A percentile compares a stretch with the other conserved stretches of the same genome.
Conservation (phyloP, 2,113 vertebrate species). For the Marmota monax region DNA sequence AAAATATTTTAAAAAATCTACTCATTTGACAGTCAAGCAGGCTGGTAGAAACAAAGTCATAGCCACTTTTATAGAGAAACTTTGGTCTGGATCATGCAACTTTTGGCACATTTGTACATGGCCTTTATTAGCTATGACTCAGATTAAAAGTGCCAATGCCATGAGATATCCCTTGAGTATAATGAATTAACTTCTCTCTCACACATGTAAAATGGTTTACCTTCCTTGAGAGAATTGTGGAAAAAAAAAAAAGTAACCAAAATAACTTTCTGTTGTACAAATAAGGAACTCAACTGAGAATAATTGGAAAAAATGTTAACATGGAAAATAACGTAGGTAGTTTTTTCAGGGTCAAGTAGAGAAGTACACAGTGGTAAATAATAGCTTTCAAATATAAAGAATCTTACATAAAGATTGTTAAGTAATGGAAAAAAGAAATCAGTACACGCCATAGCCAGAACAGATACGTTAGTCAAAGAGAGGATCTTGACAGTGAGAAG, state of each 20-base stretch:
- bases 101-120: not conserved
- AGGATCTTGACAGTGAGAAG: not conserved
- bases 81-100: not conserved
- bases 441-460: not conserved
- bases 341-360: constrained; percentile 3
- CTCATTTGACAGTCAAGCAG: not conserved
- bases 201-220: not conserved
- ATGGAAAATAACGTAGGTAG: constrained; percentile 9
- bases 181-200: constrained; percentile 17
- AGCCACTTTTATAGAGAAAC: not conserved
- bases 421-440: constrained; percentile 31
- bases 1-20: not conserved
- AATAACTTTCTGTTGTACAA: constrained; percentile 40
- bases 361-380: not conserved
- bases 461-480: not conserved
- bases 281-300: not conserved
- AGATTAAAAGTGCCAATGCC: not conserved
- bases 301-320: not conserved
- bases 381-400: constrained; percentile 41
- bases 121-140: not conserved
- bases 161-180: not conserved
- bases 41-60: not conserved
- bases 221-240: not conserved
- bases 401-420: constrained; percentile 21
- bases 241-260: not conserved